phyloP scores from a whole-genome alignment of 1,140 invertebrate genomes.

The Steinernema khuongi region DNA sequence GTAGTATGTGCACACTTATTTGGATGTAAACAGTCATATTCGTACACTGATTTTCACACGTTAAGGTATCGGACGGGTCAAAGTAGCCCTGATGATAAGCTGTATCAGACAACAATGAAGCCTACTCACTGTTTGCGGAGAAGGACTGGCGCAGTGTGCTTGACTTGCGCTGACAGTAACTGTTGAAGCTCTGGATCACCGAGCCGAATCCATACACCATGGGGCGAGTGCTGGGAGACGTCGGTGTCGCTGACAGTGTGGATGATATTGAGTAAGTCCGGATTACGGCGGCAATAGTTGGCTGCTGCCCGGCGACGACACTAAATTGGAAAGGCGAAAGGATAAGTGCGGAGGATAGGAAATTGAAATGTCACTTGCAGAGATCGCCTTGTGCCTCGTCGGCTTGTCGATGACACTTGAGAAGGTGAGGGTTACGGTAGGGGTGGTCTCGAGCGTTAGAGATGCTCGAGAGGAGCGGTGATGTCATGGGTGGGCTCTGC shows the following conservation, averaged over 20 bases:
- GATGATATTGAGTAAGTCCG: too few relatives aligned
- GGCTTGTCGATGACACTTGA: constrained; percentile 13
- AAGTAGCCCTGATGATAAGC: too few relatives aligned
- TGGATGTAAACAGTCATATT: too few relatives aligned
- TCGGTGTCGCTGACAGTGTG: too few relatives aligned
- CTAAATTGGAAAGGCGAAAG: constrained; percentile 4
- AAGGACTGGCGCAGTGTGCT: background rate
- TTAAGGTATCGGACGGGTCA: too few relatives aligned
- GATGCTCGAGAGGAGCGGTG: too few relatives aligned
- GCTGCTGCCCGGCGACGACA: background rate
- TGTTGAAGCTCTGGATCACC: constrained; percentile 15
- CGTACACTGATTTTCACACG: too few relatives aligned
- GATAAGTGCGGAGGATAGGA: background rate
- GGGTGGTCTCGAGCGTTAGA: too few relatives aligned
- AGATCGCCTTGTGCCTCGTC: background rate
- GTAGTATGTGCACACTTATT: too few relatives aligned
- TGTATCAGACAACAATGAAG: background rate
- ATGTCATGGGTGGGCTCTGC: too few relatives aligned
- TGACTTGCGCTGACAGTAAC: constrained; percentile 8
- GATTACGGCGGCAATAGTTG: background rate
- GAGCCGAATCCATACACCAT: constrained; percentile 13
- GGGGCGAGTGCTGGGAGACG: background rate
- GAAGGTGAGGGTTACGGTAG: constrained; percentile 1
- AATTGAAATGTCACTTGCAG: constrained; percentile 13
- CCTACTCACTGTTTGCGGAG: constrained; percentile 3